Conservation (phyloP, 2,797 vertebrate species). For the Squalus acanthias region DNA sequence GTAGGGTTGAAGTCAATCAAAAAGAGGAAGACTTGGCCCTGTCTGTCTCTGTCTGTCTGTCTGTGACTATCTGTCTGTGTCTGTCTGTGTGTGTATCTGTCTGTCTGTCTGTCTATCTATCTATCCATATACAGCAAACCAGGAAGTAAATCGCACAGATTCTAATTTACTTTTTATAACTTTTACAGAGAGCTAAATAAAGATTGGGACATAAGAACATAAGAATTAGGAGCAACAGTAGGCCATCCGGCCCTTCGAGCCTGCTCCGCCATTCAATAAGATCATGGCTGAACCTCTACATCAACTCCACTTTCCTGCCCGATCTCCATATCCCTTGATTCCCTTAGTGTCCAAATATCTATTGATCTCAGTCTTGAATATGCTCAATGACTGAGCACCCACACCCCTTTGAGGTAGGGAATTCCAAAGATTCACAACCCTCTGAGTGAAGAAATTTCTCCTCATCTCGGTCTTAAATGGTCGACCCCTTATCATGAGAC, state of each 20-base stretch:
- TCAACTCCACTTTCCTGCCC: background rate
- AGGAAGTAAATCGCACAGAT: too few relatives aligned
- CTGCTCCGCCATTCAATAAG: background rate
- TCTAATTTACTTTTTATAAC: too few relatives aligned
- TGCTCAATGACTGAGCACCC: background rate
- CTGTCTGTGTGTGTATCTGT: background rate
- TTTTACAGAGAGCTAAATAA: too few relatives aligned
- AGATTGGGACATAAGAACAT: background rate
- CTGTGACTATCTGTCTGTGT: background rate
- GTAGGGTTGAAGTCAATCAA: background rate
- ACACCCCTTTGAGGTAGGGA: background rate
- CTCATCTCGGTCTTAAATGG: background rate
- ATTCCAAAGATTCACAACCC: background rate
- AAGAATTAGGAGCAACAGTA: background rate
- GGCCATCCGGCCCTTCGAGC: background rate
- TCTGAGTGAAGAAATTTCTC: background rate
- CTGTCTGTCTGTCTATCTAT: background rate
- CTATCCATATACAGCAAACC: background rate
- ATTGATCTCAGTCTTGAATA: background rate
- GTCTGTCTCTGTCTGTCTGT: background rate
- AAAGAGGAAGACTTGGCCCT: background rate
- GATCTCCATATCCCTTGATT: background rate
- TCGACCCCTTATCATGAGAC: background rate
- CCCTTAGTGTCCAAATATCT: background rate
- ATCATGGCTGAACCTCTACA: background rate